A percentile compares a stretch with the other conserved stretches of the same genome.
These are phyloP conservation scores for Apostichopus parvimensis DNA, from an alignment of 35 echinoderm and acorn worm genomes.

Conservation along the genomic window DNA sequence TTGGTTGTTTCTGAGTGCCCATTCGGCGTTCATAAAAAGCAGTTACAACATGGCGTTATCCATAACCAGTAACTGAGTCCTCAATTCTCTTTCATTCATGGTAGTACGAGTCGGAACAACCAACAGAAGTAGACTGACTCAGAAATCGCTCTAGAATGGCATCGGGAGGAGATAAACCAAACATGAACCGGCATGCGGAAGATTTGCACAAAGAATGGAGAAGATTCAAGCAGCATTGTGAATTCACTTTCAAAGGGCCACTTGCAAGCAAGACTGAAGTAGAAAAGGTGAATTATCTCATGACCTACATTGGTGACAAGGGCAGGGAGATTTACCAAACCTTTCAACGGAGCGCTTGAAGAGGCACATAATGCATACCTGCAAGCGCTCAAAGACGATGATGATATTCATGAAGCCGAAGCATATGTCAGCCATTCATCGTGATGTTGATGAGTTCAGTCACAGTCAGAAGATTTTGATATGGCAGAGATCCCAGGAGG, in stretches of 20 bases:
- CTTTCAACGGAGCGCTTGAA: slow-evolving; percentile 10
- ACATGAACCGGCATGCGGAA: background rate
- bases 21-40: too few relatives aligned
- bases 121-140: too few relatives aligned
- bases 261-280: slow-evolving; percentile 61
- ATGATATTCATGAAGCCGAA: background rate
- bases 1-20: too few relatives aligned
- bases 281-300: slow-evolving; percentile 60
- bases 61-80: too few relatives aligned
- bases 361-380: slow-evolving; percentile 2
- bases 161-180: background rate
- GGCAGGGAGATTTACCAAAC: slow-evolving; percentile 45
- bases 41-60: too few relatives aligned
- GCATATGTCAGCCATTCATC: too few relatives aligned
- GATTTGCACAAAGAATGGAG: slow-evolving; percentile 31
- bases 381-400: background rate
- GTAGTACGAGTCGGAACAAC: too few relatives aligned
- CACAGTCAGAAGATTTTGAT: too few relatives aligned
- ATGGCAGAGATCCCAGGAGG: too few relatives aligned
- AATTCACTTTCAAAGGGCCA: slow-evolving; percentile 66
- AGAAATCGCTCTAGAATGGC: too few relatives aligned
- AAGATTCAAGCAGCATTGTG: slow-evolving; percentile 64
- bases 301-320: slow-evolving; percentile 72
- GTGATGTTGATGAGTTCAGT: too few relatives aligned
- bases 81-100: too few relatives aligned